These are phyloP conservation scores for Molossus alvarezi DNA, from an alignment of 2,797 vertebrate species.

Conservation along the genomic window DNA sequence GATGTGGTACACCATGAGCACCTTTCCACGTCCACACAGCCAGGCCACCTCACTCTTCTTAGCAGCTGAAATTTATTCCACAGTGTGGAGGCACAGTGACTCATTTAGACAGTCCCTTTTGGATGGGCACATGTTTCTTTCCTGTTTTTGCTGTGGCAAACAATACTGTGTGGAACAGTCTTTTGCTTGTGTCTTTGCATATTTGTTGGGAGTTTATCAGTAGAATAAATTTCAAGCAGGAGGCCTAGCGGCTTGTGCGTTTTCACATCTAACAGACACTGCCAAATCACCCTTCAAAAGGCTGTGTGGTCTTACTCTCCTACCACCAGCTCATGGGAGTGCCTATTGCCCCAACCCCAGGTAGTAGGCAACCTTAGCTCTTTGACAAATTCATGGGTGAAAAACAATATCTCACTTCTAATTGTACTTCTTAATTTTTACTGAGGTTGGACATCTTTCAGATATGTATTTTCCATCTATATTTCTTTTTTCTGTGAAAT, in stretches of 20 bases:
- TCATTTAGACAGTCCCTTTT: slow-evolving; percentile 7
- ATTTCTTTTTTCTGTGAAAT: not conserved
- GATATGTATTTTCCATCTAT: not conserved
- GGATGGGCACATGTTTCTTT: not conserved
- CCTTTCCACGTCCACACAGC: not conserved
- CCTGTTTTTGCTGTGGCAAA: slow-evolving; percentile 18
- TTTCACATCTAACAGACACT: not conserved
- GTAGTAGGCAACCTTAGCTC: not conserved
- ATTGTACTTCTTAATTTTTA: not conserved
- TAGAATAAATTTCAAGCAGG: not conserved
- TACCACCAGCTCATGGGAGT: not conserved
- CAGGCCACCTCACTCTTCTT: not conserved
- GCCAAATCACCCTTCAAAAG: not conserved
- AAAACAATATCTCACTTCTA: not conserved
- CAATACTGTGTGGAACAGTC: not conserved
- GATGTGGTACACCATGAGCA: not conserved
- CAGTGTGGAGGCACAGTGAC: not conserved
- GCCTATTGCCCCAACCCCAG: not conserved
- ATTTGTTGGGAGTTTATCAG: not conserved
- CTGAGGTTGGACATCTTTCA: not conserved
- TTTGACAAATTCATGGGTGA: not conserved
- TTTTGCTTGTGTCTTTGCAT: not conserved
- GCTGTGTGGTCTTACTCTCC: no score
- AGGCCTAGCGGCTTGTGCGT: not conserved
- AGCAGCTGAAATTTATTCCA: not conserved